Base-by-base conservation (phyloP, 2,888 invertebrate genomes). In the Tenthredo notha region DNA sequence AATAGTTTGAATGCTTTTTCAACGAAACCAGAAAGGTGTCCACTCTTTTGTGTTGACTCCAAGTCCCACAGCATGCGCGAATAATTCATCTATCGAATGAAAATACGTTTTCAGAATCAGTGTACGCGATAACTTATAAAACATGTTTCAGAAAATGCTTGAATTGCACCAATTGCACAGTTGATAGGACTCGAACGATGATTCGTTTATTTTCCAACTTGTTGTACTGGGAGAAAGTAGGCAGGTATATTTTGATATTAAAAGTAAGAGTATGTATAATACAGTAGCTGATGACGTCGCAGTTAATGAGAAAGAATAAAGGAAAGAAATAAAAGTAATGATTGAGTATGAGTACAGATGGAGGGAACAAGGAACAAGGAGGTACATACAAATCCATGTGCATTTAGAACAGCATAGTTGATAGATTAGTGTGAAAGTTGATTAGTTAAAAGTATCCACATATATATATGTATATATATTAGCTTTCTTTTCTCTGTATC, bases 1-100 rank as follows among this genome's bases (percentile, higher is more conserved):
- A 98, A 94, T 84, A 98, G 94, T 91, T 97, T 97, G 85, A 98
- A 93, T 0, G 98, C 97, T 93, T 97, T 97, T 90, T 98, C 97
- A 15, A 98, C 96, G 89, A 98, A 97, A 2, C 96, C 95, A 0
- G 97, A 97, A 87, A 97, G 94, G 87, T 96, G 96, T 12, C 96
- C 95, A 78, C 96, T 95, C 88, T 96, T 95, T 70, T 97, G 93
- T 0, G 86, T 96, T 47, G 94, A 95, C 88, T 97, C 96, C 89
- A 95, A 94, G 87, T 95, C 95, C 97, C 97, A 97, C 54, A 97
- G 92, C 91, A 97, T 95, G 18, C 97, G 92, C 0, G 93, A 92
- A 84, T 91, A 92, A 84, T 93, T 92, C 2, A 90, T 87, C 93
- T 93, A 87, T 9, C 18, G 12, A 33, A 18, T 6, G 1, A 33